Evolutionary conservation across 1,140 invertebrate genomes (phyloP), one percentile per base, ranked within the genome.

Genomic region (Luehdorfia chinensis): DNA sequence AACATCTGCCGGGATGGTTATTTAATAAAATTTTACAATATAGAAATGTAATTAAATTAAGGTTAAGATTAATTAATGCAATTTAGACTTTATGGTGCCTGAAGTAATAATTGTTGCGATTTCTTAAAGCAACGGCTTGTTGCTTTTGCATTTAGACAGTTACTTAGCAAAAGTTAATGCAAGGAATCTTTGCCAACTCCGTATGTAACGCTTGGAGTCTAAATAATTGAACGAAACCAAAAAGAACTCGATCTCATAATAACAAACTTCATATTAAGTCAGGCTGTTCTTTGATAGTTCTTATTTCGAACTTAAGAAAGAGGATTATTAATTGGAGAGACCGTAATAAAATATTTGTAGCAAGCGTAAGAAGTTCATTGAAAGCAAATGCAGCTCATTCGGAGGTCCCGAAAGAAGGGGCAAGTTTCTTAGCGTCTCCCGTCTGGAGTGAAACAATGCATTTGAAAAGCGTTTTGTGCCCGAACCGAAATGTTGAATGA

Each of bases 1-100:
- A 84, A 81, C 80, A 84, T 80, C 80, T 84, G 80, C 80, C 68
- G 39, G 61, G 58, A 72, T 79, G 72, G 71, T 73, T 84, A 77
- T 80, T 73, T 47, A n/a, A 55, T 74, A 48, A 66, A 75, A 70
- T 68, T 37, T 12, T 18, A 71, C 50, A 50, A 27, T 27, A 28
- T 57, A 54, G 34, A 46, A 65, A 49, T 57, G 45, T 48, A 13
- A 58, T 37, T 49, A 36, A 33, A 36, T n/a, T n/a, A n/a, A n/a
- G n/a, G 27, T 47, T 36, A 11, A 14, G 21, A 52, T 39, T 33
- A 31, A 34, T 33, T 52, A 52, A 21, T 39, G 7, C 23, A 13
- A 2, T 25, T 4, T 8, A 27, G 2, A 15, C 7, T 25, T 27
- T 11, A 13, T 25, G 12, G n/a, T n/a, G 18, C 36, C 36, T 39